A percentile compares a stretch with the other conserved stretches of the same genome.
These are phyloP conservation scores for Mongoloraphidia duomilia DNA, from an alignment of 2,888 invertebrate species.

Conservation along the genomic window DNA sequence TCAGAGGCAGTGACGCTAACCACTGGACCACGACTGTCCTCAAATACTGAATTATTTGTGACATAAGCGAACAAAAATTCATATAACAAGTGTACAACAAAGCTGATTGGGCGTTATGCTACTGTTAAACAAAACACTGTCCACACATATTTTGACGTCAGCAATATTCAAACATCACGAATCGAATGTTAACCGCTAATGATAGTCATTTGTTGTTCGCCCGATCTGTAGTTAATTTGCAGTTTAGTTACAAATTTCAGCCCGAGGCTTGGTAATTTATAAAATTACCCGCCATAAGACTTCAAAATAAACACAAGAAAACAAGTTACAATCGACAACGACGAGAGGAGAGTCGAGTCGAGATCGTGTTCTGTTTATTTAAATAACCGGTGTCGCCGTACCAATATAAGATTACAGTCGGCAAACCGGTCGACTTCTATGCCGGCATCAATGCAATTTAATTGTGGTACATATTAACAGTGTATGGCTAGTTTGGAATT, in stretches of 20 bases:
- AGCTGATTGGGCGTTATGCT: background rate
- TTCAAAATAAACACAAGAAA: slow-evolving; percentile 33
- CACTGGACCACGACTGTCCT: too few species aligned
- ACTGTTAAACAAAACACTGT: background rate
- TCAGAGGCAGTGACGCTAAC: too few species aligned
- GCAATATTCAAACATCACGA: slow-evolving; percentile 37
- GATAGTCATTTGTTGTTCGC: slow-evolving; percentile 39
- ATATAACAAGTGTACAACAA: too few species aligned
- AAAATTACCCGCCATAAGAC: slow-evolving; percentile 34
- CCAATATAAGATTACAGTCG: slow-evolving; percentile 15
- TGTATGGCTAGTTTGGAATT: slow-evolving; percentile 7
- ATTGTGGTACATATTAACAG: slow-evolving; percentile 14
- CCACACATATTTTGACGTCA: slow-evolving; percentile 18
- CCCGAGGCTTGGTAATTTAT: slow-evolving; percentile 42
- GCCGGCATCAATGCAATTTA: slow-evolving; percentile 11
- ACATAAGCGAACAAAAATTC: too few species aligned
- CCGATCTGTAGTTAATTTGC: slow-evolving; percentile 48
- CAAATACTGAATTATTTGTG: too few species aligned
- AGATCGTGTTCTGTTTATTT: slow-evolving; percentile 33
- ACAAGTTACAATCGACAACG: slow-evolving; percentile 26
- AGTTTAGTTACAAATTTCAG: slow-evolving; percentile 49
- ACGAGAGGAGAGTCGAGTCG: slow-evolving; percentile 9
- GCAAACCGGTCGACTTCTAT: slow-evolving; percentile 3
- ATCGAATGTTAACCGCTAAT: slow-evolving; percentile 33
- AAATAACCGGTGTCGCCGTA: slow-evolving; percentile 23